These are phyloP conservation scores for Aleiodes leptofemur DNA, from an alignment of 2,888 invertebrate genomes.

Conservation along the genomic window DNA sequence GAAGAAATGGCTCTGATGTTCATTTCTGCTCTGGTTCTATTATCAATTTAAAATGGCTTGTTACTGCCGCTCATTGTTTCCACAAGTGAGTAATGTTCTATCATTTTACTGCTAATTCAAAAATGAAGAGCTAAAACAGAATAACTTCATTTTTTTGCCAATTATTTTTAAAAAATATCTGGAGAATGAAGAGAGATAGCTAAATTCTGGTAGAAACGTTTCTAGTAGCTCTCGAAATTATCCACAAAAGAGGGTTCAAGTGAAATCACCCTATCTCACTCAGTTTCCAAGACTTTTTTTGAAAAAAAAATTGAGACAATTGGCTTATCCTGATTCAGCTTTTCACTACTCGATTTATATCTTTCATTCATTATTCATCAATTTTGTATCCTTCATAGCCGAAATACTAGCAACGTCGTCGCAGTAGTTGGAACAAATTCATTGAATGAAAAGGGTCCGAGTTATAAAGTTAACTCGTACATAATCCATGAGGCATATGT, in stretches of 20 bases:
- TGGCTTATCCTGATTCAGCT: no score
- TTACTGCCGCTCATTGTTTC: conserved; percentile 48
- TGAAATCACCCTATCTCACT: no score
- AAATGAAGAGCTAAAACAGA: neutral
- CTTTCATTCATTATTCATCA: neutral
- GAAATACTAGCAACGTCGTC: neutral
- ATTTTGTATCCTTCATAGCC: conserved; percentile 38
- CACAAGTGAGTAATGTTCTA: conserved; percentile 34
- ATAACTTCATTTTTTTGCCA: neutral
- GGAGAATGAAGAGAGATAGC: no score
- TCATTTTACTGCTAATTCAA: neutral
- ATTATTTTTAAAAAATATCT: no score
- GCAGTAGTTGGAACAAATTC: conserved; percentile 54
- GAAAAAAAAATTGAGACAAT: no score
- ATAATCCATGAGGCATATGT: conserved; percentile 44
- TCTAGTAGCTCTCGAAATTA: no score
- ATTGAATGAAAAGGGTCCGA: conserved; percentile 48
- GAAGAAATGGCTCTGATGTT: neutral
- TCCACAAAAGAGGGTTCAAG: no score
- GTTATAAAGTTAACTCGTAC: conserved; percentile 40
- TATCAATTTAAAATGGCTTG: conserved; percentile 41
- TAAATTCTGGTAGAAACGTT: no score
- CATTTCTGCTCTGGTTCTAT: conserved; percentile 50
- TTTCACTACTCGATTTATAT: no score
- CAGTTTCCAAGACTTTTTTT: no score